Evolutionary conservation across 2,113 vertebrate genomes (phyloP).

Genomic region (Ursus arctos): DNA sequence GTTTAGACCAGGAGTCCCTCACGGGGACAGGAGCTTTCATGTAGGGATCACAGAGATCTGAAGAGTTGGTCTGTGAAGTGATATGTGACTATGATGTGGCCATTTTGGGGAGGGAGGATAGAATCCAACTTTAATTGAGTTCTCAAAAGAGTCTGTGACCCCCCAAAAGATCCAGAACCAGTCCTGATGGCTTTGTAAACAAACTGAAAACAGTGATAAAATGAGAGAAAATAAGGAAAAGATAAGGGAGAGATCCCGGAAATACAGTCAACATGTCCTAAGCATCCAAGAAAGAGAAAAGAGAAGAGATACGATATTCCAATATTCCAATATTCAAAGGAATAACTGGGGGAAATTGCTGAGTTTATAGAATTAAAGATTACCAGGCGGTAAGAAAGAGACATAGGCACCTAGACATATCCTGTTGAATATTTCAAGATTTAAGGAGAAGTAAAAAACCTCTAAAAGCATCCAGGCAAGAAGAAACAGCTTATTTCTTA

Average conservation of each 20-base stretch:
- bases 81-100: not conserved
- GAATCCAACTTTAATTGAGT: not conserved
- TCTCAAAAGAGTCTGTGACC: not conserved
- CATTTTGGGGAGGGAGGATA: not conserved
- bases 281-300: slow-evolving; percentile 51
- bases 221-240: slow-evolving; percentile 39
- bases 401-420: not conserved
- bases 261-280: slow-evolving; percentile 24
- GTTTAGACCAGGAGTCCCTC: not conserved
- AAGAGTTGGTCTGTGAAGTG: not conserved
- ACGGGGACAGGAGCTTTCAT: not conserved
- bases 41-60: not conserved
- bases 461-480: not conserved
- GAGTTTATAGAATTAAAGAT: slow-evolving; percentile 1
- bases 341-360: not conserved
- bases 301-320: not conserved
- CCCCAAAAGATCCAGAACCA: not conserved
- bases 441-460: not conserved
- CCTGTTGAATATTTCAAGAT: slow-evolving; percentile 15
- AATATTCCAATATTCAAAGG: not conserved
- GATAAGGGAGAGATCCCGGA: not conserved
- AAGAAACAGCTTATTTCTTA: not conserved
- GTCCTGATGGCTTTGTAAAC: not conserved
- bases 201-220: not conserved
- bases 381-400: not conserved